A percentile compares a stretch with the other conserved stretches of the same genome.
Evolutionary conservation across 2,888 invertebrate species (phyloP).

Genomic region (Hesperia comma): DNA sequence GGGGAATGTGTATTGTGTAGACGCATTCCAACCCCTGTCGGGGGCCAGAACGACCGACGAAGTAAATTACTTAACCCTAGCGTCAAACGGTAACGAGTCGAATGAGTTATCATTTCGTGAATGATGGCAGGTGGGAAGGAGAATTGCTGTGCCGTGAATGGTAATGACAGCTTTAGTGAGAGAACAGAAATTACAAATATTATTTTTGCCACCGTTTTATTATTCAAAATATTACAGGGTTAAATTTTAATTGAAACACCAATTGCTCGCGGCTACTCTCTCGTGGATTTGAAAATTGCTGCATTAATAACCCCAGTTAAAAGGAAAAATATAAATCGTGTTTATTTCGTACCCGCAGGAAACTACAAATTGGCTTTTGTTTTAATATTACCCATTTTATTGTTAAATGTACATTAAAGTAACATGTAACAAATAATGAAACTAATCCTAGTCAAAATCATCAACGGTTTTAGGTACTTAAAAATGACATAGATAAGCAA

Average conservation of each 20-base stretch:
- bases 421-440: too few species aligned
- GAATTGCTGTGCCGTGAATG: slow-evolving; percentile 24
- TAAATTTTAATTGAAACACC: background rate
- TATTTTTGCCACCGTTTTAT: slow-evolving; percentile 13
- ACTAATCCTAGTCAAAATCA: too few species aligned
- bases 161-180: slow-evolving; percentile 24
- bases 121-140: slow-evolving; percentile 48
- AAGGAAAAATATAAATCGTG: too few species aligned
- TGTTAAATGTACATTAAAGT: too few species aligned
- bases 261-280: too few species aligned
- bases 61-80: slow-evolving; percentile 60
- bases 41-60: slow-evolving; percentile 48
- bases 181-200: slow-evolving; percentile 10
- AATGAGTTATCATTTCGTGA: slow-evolving; percentile 53
- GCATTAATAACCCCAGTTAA: too few species aligned
- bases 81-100: slow-evolving; percentile 45
- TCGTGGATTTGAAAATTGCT: too few species aligned
- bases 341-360: too few species aligned
- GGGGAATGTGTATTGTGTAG: slow-evolving; percentile 19
- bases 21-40: slow-evolving; percentile 38
- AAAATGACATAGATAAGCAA: too few species aligned
- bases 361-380: too few species aligned
- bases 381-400: too few species aligned
- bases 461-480: too few species aligned
- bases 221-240: background rate